Base-by-base conservation (phyloP, 2,888 invertebrate species). In the Leptopterna dolabrata region DNA sequence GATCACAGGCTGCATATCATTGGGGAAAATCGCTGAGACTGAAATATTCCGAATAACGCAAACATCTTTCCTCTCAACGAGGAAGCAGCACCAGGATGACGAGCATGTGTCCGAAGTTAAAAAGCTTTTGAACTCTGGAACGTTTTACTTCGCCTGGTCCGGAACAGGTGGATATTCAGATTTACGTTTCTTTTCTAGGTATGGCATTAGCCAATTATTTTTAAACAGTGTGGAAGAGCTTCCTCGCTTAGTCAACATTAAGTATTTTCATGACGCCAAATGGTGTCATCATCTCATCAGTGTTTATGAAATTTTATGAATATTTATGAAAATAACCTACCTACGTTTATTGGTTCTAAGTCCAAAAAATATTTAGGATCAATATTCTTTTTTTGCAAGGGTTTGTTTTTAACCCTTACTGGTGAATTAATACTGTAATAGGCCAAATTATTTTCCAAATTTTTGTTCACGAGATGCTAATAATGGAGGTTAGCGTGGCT, bases 31-130 rank as follows among this genome's bases (percentile, higher is more conserved):
- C 73, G 96, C 96, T 76, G 98, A 98, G 91, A 95, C 96, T 0
- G 99, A 99, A 93, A 96, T 99, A 88, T 99, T 98, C 92, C 95
- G 97, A 90, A 96, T 99, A 87, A 98, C 97, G 0, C 97, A 97
- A 92, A 97, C 98, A 0, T 95, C 96, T 90, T 97, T 98, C 92
- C 93, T 98, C 13, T 97, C 98, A 0, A 92, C 99, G 88, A 95
- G 96, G 92, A 95, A 96, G 91, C 95, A 95, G 76, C 93, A 93
- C 90, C 92, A 92, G 41, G 94, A 93, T 90, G 94, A 94, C 90
- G 94, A 94, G 89, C 92, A 93, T 88, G 93, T 94, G 36, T 92
- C 93, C 0, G 95, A 95, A 91, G 92, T 94, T 4, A 94, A 97
- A 89, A 98, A 98, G 92, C 93, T 99, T 86, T 93, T 99, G 3